Evolutionary conservation across 2,888 invertebrate genomes (phyloP), one percentile per base, ranked within the genome.

Genomic region (Drosophila birchii): DNA sequence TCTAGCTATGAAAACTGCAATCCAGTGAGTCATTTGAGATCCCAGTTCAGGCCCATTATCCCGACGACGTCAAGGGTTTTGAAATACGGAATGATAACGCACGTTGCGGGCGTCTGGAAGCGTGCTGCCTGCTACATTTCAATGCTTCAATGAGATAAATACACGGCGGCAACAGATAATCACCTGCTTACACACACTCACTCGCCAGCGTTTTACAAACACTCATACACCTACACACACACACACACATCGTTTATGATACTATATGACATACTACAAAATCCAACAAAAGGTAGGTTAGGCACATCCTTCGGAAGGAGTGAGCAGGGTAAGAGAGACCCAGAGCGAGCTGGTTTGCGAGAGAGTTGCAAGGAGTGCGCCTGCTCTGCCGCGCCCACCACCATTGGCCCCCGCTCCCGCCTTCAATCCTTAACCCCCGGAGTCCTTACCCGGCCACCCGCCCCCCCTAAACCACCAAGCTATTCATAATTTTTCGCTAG

Each of bases 221-320:
- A 47, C 54, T 39, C 62, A 57, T 49, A 41, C 70, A 34, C 57
- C 58, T 9, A 32, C 64, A 63, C 36, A 64, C 67, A 49, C 54
- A 43, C 61, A 57, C 53, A 41, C 54, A 26, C 45, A 47, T 43
- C 72, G 73, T 74, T 75, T 79, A 81, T 69, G 71, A 57, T 78
- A 82, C 80, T 88, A 68, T 49, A 68, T 68, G 82, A 49, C 55
- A 68, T 66, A 84, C 88, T 81, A 83, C 78, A 67, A 78, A 82
- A 85, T 83, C 80, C 75, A 70, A 79, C 90, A 79, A 81, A 86
- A 90, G 90, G 90, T 90, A 90, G 90, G 90, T 90, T 90, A 86
- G 86, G 86, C 81, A 90, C 79, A 79, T 84, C 81, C 86, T 83
- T 54, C 58, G 60, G 29, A 32, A 32, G 51, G 44, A 60, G 51